These are phyloP conservation scores for Apotomis turbidana DNA, from an alignment of 2,888 invertebrate species.

Conservation along the genomic window DNA sequence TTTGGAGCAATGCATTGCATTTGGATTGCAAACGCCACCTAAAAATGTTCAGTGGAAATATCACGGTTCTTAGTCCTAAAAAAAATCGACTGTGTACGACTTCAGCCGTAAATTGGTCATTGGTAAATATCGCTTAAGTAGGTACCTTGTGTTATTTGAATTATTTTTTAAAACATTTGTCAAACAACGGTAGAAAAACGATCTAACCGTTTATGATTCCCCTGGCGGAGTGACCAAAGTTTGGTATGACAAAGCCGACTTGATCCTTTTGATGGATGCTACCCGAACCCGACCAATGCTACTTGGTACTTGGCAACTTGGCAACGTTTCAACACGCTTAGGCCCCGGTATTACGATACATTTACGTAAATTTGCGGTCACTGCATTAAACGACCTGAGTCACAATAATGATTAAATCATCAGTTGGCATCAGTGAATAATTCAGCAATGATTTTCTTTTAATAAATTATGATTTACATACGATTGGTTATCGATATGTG, in stretches of 20 bases:
- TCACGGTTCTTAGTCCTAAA: too few species aligned
- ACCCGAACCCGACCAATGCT: conserved; percentile 17
- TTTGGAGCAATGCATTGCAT: too few species aligned
- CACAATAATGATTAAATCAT: conserved; percentile 28
- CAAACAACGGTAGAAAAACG: not conserved
- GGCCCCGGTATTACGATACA: conserved; percentile 26
- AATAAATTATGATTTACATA: conserved; percentile 20
- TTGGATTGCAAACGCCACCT: too few species aligned
- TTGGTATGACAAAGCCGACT: conserved; percentile 33
- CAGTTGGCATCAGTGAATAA: conserved; percentile 24
- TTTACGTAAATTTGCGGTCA: conserved; percentile 44
- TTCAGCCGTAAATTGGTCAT: too few species aligned
- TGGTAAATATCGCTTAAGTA: too few species aligned
- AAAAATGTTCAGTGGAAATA: too few species aligned
- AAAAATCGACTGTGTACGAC: too few species aligned
- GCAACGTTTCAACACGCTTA: conserved; percentile 44
- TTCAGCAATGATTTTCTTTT: conserved; percentile 19
- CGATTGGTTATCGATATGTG: not conserved
- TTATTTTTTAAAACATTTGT: too few species aligned
- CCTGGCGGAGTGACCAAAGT: conserved; percentile 16
- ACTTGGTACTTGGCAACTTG: conserved; percentile 44
- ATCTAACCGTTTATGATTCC: not conserved
- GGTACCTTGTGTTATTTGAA: too few species aligned
- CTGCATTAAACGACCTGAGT: conserved; percentile 32
- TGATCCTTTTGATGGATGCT: conserved; percentile 40